Evolutionary conservation across 2,888 invertebrate species (phyloP), one percentile per base, ranked within the genome.

Genomic region (Emesis russula): DNA sequence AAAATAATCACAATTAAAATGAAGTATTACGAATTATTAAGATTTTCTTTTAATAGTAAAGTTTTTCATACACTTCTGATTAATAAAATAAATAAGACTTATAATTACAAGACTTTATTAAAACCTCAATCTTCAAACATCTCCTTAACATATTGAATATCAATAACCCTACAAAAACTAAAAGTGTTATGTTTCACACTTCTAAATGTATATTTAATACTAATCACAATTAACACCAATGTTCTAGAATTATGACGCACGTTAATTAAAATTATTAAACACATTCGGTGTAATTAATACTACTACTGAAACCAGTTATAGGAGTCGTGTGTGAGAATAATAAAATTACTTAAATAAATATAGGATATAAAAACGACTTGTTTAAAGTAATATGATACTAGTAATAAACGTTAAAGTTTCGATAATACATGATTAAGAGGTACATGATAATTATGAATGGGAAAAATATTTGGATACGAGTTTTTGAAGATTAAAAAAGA

Each of bases 391-490:
- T 97, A 96, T 97, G 97, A 98, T 97, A 97, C 96, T 96, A 97
- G 97, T 97, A 97, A 97, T 98, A 97, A 97, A 97, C 96, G 96
- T 97, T 96, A 96, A 96, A 96, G 97, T 97, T 97, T 91, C 96
- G 96, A 97, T 97, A 97, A 95, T 97, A 96, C 97, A 97, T 97
- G 97, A 98, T 98, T 97, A 97, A 97, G 95, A 91, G 95, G 93
- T 96, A 96, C 95, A 96, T 94, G 96, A 97, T 97, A 97, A 71
- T 9, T 48, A 97, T 98, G 97, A 98, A 98, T 97, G 97, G 97
- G 48, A 97, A 97, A 97, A 97, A 97, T 97, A 97, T 98, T 97
- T 96, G 94, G 97, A 97, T 97, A 97, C 97, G 97, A 97, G 96
- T 33, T 68, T 68, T 87, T 95, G 96, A 96, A 97, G 97, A 98